These are phyloP conservation scores for Diprion similis DNA, from an alignment of 1,140 invertebrate genomes.

Conservation along the genomic window DNA sequence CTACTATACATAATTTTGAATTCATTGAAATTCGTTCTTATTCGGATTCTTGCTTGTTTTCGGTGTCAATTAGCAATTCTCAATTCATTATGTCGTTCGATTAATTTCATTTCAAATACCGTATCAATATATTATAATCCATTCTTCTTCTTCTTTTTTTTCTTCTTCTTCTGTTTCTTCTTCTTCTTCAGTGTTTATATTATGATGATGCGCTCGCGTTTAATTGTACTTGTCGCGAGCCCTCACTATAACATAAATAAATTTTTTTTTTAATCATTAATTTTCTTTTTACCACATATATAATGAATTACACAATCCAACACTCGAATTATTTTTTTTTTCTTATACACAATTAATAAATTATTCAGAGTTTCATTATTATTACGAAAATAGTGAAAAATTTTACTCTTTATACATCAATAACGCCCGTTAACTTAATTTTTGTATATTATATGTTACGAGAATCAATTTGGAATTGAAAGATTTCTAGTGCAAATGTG, in stretches of 20 bases:
- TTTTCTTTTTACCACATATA: no score
- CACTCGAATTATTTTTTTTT: no score
- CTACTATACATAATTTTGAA: not conserved
- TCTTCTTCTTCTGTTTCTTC: not conserved
- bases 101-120: not conserved
- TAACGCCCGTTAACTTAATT: no score
- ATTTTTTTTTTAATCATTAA: not conserved
- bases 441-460: no score
- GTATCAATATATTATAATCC: slow-evolving; percentile 2
- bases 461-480: no score
- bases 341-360: no score
- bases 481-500: no score
- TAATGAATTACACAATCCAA: no score
- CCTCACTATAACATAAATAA: slow-evolving; percentile 64
- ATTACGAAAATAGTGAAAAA: no score
- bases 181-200: not conserved
- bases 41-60: not conserved
- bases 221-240: slow-evolving; percentile 61
- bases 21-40: not conserved
- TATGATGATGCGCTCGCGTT: slow-evolving; percentile 1
- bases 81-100: not conserved
- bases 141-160: not conserved
- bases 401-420: no score
- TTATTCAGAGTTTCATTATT: no score
- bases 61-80: not conserved